Evolutionary conservation across 2,113 vertebrate species (phyloP), one percentile per base, ranked within the genome.

Genomic region (Sakesphorus luctuosus): DNA sequence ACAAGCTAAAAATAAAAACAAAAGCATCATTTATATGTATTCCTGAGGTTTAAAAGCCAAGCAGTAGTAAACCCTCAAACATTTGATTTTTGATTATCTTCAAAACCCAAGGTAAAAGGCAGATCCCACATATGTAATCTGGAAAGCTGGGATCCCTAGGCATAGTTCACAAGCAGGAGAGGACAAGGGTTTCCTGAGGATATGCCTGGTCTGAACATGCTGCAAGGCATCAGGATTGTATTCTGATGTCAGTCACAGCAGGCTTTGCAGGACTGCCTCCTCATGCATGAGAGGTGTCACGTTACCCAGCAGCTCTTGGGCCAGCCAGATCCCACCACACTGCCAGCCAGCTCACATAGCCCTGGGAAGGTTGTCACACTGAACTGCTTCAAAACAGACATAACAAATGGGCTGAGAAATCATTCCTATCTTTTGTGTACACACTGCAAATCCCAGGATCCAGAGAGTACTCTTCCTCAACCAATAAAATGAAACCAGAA

Each of bases 401-500:
- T 1, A 12, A 7, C 0, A 0, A n/a, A 20, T 0, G 7, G 56
- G 28, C 52, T 50, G 26, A 38, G 11, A 76, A 65, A 72, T 20
- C 49, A 43, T 59, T 35, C 8, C 0, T 10, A 6, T 13, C 52
- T 90, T 61, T 18, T 47, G 14, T 20, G 79, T 9, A 18, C 9
- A 29, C 40, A 19, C 0, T 0, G 8, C 33, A 52, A 68, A 65
- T 9, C n/a, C n/a, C 40, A 56, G 53, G 20, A 35, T 47, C 12
- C 38, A 43, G 33, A 81, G 5, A 89, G 25, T 28, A 3, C 18
- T 33, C 29, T 11, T 67, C 19, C 55, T 58, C 56, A 66, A 13
- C 9, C 8, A 5, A 13, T 68, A 49, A 62, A 87, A 81, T 23
- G 11, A 81, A 93, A 78, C 18, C 19, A 46, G 13, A n/a, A n/a